These are phyloP conservation scores for Myotis pilosus DNA, from an alignment of 2,797 vertebrate genomes.

Conservation along the genomic window DNA sequence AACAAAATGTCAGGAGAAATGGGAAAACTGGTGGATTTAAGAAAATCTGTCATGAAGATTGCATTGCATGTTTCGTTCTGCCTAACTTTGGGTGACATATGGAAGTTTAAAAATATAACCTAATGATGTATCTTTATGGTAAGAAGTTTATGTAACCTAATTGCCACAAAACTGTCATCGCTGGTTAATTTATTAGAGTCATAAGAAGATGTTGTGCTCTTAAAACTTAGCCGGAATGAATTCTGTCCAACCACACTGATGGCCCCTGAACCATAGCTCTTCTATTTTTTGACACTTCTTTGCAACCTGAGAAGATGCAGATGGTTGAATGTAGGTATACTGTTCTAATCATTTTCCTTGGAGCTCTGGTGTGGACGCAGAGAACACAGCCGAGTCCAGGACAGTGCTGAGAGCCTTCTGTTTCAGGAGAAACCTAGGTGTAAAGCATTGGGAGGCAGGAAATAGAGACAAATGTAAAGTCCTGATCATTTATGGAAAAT, in stretches of 20 bases:
- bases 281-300: slow-evolving; percentile 44
- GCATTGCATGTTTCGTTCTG: slow-evolving; percentile 79
- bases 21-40: slow-evolving; percentile 81
- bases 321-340: background rate
- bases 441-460: background rate
- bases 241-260: background rate
- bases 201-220: slow-evolving; percentile 63
- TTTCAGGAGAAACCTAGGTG: background rate
- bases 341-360: background rate
- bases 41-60: slow-evolving; percentile 84
- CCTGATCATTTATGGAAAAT: background rate
- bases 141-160: slow-evolving; percentile 82
- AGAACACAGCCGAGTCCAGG: background rate
- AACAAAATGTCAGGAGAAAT: slow-evolving; percentile 81
- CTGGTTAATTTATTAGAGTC: slow-evolving; percentile 80
- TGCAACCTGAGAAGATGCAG: background rate
- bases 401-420: background rate
- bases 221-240: slow-evolving; percentile 15
- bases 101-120: slow-evolving; percentile 84
- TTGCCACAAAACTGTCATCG: slow-evolving; percentile 78
- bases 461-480: background rate
- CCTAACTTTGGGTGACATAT: slow-evolving; percentile 81
- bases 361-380: background rate
- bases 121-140: slow-evolving; percentile 80
- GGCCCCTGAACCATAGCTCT: background rate